Conservation (phyloP, 2,113 vertebrate genomes). For the Meles meles region DNA sequence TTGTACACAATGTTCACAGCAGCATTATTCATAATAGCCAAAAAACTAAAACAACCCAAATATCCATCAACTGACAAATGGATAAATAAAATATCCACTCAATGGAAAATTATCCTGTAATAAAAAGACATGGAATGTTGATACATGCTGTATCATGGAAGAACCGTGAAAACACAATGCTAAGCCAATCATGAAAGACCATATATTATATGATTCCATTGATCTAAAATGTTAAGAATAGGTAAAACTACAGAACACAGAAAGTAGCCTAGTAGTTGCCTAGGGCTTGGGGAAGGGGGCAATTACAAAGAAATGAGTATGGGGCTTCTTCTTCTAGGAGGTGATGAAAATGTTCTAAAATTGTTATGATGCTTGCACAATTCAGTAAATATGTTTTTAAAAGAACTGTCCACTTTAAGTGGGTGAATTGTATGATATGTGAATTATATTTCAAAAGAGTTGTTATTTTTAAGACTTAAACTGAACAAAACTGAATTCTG, state of each 20-base stretch:
- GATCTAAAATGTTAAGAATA: conserved; percentile 3
- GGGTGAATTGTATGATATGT: neutral
- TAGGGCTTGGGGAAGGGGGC: neutral
- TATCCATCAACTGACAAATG: neutral
- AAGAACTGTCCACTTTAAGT: neutral
- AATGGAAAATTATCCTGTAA: neutral
- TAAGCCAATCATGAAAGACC: neutral
- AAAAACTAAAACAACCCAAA: neutral
- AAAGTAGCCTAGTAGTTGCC: neutral
- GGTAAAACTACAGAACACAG: neutral
- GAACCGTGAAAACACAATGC: neutral
- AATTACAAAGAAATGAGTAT: neutral
- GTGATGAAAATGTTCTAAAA: conserved; percentile 15
- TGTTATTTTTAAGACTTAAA: neutral
- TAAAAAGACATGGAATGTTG: conserved; percentile 4
- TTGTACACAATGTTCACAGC: neutral
- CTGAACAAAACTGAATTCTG: conserved; percentile 13
- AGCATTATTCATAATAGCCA: neutral
- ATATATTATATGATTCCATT: neutral
- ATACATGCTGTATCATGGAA: neutral
- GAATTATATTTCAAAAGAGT: conserved; percentile 5
- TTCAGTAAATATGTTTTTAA: conserved; percentile 24
- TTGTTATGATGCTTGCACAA: neutral
- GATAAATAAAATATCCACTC: neutral
- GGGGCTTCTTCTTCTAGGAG: neutral